Base-by-base conservation (phyloP, 2,888 invertebrate species). In the Apamea anceps region DNA sequence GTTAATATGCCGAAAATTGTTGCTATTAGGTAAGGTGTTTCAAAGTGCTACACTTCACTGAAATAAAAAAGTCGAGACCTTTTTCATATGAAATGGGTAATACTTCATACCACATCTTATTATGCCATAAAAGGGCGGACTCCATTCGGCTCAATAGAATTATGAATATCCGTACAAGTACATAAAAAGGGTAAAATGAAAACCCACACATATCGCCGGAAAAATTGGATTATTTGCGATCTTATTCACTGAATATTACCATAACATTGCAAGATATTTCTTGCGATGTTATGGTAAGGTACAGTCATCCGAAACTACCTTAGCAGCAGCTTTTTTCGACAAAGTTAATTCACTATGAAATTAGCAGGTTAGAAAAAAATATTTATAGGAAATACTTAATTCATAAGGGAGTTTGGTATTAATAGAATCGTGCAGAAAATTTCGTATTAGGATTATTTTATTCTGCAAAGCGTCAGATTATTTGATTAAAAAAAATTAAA, bases 101-200 rank as follows among this genome's bases (percentile, higher is more conserved):
- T 71, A 71, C 10, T 70, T 48, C 13, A 51, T 73, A 42, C 15
- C 48, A 45, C 60, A 65, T 65, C 51, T 48, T 57, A 45, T 21
- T 2, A 51, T 37, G n/a, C n/a, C 54, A 57, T 81, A 72, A 81
- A 81, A 67, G 13, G 6, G 45, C 1, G 25, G 15, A n/a, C 28
- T 48, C 32, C 25, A 67, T 63, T 72, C 21, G 60, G 51, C 18
- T 63, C 66, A 67, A 71, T 79, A n/a, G 28, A 51, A 45, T 8
- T 32, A 28, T 37, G 28, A 45, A n/a, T 45, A 70, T 1, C 13
- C 25, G 21, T 70, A 18, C 1, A 54, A 18, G 25, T 71, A 18
- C 25, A 54, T 67, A n/a, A 54, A 74, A 83, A 72, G 45, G 57
- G 72, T 74, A 79, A 48, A 60, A 79, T 42, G 25, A 37, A 57